phyloP scores from a whole-genome alignment of 2,113 vertebrate species.

The Silurus meridionalis region DNA sequence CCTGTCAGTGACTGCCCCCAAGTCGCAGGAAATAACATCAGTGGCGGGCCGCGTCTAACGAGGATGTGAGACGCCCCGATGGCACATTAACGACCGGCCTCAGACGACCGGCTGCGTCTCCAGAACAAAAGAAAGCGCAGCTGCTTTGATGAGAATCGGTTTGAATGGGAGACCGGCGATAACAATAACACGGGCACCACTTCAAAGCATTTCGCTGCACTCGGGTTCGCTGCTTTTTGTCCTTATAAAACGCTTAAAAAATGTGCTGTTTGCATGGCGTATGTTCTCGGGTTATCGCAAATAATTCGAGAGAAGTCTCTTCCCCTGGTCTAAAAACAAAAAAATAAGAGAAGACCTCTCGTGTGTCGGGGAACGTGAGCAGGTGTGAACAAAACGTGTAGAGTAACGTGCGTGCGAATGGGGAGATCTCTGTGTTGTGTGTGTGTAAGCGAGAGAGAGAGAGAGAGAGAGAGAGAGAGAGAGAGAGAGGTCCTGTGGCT shows the following conservation, averaged over 20 bases:
- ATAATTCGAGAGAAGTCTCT: not conserved
- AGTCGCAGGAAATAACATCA: conserved; percentile 71
- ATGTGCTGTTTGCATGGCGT: no score
- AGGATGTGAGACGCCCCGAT: conserved; percentile 76
- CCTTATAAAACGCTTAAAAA: not conserved
- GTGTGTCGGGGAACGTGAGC: conserved; percentile 61
- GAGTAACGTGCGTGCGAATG: conserved; percentile 75
- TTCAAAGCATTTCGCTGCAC: conserved; percentile 62
- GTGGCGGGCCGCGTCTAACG: conserved; percentile 66
- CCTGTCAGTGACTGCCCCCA: conserved; percentile 45
- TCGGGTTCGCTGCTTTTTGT: conserved; percentile 56
- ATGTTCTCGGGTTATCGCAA: no score
- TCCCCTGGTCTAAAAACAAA: not conserved
- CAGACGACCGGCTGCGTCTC: conserved; percentile 66
- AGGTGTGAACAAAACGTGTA: conserved; percentile 74
- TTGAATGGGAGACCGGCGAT: conserved; percentile 68
- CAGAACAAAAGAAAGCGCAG: conserved; percentile 62
- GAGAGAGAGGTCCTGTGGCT: conserved; percentile 54
- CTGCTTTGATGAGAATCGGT: conserved; percentile 76
- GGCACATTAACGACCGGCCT: conserved; percentile 76
- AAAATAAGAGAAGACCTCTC: conserved; percentile 51
- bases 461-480: conserved; percentile 24
- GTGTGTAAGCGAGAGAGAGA: conserved; percentile 28
- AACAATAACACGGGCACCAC: conserved; percentile 54
- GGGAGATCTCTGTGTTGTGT: conserved; percentile 70